Base-by-base conservation (phyloP, 2,113 vertebrate genomes). In the Neotoma lepida region DNA sequence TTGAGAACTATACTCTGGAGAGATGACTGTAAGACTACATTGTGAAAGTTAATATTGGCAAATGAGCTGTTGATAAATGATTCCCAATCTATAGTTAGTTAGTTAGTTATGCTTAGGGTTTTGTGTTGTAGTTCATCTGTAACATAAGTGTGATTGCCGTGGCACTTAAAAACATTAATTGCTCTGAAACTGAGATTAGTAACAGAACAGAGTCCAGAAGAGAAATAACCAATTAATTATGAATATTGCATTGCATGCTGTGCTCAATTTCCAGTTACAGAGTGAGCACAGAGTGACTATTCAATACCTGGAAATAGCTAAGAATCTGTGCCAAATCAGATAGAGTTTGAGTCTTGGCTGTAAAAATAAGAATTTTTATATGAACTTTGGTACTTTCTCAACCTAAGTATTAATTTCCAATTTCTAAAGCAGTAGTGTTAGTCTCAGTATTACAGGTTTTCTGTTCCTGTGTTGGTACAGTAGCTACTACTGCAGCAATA, bases 341-440 rank as follows among this genome's bases (percentile, higher is more conserved):
- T 68, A 68, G 56, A 81, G 15, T 93, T 91, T 90, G 39, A 82
- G n/a, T 49, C 15, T 63, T 92, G 15, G 4, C 10, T 90, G 46
- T 3, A 71, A 88, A 92, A 78, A 0, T 49, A 41, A 58, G 33
- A 86, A n/a, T 49, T 92, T 85, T 80, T 86, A 9, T 22, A 73
- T 78, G 22, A 70, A 51, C 6, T 74, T 77, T 39, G 74, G 2
- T 4, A 86, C 80, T 35, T 86, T 20, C 51, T 92, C 71, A 63
- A 77, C 54, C 8, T 90, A 94, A 82, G 13, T 10, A 26, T 87
- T 84, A n/a, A 51, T 78, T 94, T 89, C 28, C 80, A 86, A 46
- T 76, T 63, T 92, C 35, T 84, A 73, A 91, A 90, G 77, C 46
- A 68, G 89, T 74, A 70, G 44, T n/a, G 46, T 77, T 77, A 86